Evolutionary conservation across 2,113 vertebrate genomes (phyloP), one percentile per base, ranked within the genome.

Genomic region (Notarius quadriscutis): DNA sequence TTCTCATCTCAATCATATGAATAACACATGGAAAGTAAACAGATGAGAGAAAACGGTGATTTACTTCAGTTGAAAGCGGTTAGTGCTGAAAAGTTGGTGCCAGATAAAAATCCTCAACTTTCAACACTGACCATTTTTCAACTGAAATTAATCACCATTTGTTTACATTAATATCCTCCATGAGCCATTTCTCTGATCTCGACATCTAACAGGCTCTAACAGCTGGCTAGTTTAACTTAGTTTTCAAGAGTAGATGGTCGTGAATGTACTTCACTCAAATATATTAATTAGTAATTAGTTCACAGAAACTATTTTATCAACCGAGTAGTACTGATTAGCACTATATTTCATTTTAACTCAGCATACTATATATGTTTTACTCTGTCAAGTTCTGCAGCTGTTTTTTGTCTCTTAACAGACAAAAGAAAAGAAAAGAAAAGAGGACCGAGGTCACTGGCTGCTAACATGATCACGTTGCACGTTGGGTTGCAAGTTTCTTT

Each of bases 1-100:
- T 80, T 77, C 78, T 62, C 11, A 2, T 79, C 84, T 67, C 34
- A 17, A 12, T 58, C 67, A 17, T 62, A 74, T 62, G 75, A 67
- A 62, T 15, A 75, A n/a, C 51, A 80, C 20, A 69, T 80, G 69
- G 79, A 50, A 87, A 60, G n/a, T 83, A 83, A 74, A 63, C 58
- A 58, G n/a, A 53, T 53, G 50, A 83, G 58, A 30, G 79, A 60
- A n/a, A 63, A 22, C 22, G 2, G 62, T 41, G 60, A 53, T 63
- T 67, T 57, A 80, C 25, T 62, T 34, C 57, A 81, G 30, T 62
- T 62, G 1, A 62, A 62, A 41, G 79, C 10, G 5, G 48, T 55
- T 67, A 30, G n/a, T 84, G 63, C 82, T 84, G 63, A 71, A 41
- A 84, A 71, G n/a, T 69, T 1, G 0, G 82, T 48, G 27, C 79